phyloP scores from a whole-genome alignment of 2,797 vertebrate genomes.

The Epinephelus coioides region DNA sequence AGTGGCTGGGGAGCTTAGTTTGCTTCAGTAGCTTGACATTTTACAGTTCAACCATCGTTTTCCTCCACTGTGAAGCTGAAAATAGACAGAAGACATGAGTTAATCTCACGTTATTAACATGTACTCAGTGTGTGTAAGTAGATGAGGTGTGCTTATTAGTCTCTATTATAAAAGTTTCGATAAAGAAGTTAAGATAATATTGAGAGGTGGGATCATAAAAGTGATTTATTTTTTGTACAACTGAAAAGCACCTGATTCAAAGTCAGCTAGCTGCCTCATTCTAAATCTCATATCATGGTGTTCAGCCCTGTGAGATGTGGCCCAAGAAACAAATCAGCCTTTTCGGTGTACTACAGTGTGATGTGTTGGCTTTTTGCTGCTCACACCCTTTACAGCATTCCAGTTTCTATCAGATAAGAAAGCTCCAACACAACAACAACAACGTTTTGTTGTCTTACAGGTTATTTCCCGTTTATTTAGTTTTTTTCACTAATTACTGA shows the following conservation, averaged over 20 bases:
- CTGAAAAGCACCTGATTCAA: background rate
- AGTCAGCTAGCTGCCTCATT: slow-evolving; percentile 25
- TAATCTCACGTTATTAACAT: background rate
- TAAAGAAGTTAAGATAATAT: too few relatives aligned
- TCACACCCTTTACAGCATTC: slow-evolving; percentile 49
- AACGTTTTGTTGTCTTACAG: slow-evolving; percentile 31
- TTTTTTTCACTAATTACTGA: slow-evolving; percentile 34
- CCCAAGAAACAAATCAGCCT: slow-evolving; percentile 12
- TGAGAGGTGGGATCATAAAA: too few relatives aligned
- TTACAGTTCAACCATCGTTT: slow-evolving; percentile 72
- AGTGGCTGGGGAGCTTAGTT: slow-evolving; percentile 35
- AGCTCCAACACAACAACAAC: slow-evolving; percentile 18
- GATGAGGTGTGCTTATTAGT: background rate
- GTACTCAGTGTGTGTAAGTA: background rate
- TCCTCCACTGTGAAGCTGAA: slow-evolving; percentile 83
- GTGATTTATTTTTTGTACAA: background rate
- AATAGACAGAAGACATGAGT: slow-evolving; percentile 16
- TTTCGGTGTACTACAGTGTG: slow-evolving; percentile 17
- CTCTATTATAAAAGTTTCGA: background rate
- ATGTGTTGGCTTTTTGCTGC: slow-evolving; percentile 18
- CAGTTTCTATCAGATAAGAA: slow-evolving; percentile 62
- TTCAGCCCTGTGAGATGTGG: slow-evolving; percentile 13
- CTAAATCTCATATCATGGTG: slow-evolving; percentile 30
- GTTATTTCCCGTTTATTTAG: slow-evolving; percentile 34
- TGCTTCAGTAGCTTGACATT: slow-evolving; percentile 58